phyloP scores from a whole-genome alignment of 2,113 vertebrate genomes.

The Rhipidura dahli region DNA sequence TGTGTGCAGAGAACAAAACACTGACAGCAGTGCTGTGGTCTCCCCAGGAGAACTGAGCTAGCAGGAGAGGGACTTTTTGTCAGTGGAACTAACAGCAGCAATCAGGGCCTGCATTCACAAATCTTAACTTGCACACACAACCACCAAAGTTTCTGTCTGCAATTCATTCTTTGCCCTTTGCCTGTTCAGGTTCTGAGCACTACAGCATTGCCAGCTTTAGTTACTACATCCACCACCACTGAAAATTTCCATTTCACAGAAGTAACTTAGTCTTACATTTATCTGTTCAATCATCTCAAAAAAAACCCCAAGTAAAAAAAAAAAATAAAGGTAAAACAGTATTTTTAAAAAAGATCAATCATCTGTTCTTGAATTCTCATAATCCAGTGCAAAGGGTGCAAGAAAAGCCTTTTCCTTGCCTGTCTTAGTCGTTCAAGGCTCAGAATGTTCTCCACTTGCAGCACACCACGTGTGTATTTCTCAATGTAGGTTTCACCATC shows the following conservation, averaged over 20 bases:
- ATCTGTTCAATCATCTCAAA: accelerated
- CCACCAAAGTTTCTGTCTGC: neutral
- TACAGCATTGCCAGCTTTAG: neutral
- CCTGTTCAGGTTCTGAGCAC: neutral
- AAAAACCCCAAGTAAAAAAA: neutral
- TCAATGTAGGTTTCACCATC: constrained; percentile 96
- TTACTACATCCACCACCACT: neutral
- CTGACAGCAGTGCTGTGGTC: neutral
- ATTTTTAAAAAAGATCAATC: neutral
- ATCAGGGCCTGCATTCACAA: neutral
- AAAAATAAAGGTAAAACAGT: too few species aligned
- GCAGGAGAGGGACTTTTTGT: neutral
- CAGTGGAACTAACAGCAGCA: neutral
- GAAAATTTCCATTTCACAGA: neutral
- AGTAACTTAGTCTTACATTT: neutral
- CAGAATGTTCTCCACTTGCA: constrained; percentile 94
- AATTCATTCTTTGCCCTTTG: neutral
- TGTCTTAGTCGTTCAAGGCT: constrained; percentile 92
- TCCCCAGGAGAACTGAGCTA: neutral
- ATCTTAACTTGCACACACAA: neutral
- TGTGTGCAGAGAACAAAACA: constrained; percentile 13
- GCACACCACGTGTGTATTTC: constrained; percentile 90
- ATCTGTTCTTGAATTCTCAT: neutral
- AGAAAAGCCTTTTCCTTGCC: constrained; percentile 57
- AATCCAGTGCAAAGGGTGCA: neutral